phyloP scores from a whole-genome alignment of 2,797 vertebrate species.

The Zenarchopterus dispar region DNA sequence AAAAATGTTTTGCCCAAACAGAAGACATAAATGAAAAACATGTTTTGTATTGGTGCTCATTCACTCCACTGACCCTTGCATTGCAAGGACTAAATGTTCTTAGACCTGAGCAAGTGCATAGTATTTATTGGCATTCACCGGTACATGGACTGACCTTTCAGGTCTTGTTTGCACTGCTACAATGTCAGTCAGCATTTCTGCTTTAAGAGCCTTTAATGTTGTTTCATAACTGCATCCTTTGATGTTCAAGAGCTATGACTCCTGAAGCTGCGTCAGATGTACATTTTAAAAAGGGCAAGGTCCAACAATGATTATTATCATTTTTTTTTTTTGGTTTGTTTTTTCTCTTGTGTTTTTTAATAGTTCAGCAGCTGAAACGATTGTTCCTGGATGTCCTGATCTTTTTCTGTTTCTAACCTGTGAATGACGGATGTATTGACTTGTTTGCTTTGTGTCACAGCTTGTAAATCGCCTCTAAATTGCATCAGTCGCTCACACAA shows the following conservation, averaged over 20 bases:
- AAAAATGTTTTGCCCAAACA: slow-evolving; percentile 10
- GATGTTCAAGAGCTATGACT: slow-evolving; percentile 45
- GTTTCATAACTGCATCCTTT: slow-evolving; percentile 54
- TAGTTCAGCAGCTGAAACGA: slow-evolving; percentile 35
- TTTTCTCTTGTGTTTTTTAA: too few relatives aligned
- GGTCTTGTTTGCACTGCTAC: slow-evolving; percentile 67
- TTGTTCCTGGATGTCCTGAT: slow-evolving; percentile 51
- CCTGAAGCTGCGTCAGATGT: slow-evolving; percentile 21
- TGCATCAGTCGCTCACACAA: slow-evolving; percentile 59
- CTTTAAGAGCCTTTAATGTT: slow-evolving; percentile 39
- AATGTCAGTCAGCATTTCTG: slow-evolving; percentile 73
- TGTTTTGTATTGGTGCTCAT: slow-evolving; percentile 13
- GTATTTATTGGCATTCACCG: slow-evolving; percentile 74
- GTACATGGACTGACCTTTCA: slow-evolving; percentile 67
- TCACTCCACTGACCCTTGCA: slow-evolving; percentile 30
- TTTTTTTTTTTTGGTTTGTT: neutral
- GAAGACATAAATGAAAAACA: slow-evolving; percentile 7
- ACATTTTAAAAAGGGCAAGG: slow-evolving; percentile 27
- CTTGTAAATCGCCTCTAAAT: slow-evolving; percentile 67
- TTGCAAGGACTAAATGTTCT: slow-evolving; percentile 49
- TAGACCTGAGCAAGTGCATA: slow-evolving; percentile 39
- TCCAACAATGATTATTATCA: slow-evolving; percentile 20
- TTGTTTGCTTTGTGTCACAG: slow-evolving; percentile 59
- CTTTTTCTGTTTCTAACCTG: slow-evolving; percentile 44
- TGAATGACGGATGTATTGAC: slow-evolving; percentile 63